These are phyloP conservation scores for Cryptotermes secundus DNA, from an alignment of 1,140 invertebrate genomes.

Conservation along the genomic window DNA sequence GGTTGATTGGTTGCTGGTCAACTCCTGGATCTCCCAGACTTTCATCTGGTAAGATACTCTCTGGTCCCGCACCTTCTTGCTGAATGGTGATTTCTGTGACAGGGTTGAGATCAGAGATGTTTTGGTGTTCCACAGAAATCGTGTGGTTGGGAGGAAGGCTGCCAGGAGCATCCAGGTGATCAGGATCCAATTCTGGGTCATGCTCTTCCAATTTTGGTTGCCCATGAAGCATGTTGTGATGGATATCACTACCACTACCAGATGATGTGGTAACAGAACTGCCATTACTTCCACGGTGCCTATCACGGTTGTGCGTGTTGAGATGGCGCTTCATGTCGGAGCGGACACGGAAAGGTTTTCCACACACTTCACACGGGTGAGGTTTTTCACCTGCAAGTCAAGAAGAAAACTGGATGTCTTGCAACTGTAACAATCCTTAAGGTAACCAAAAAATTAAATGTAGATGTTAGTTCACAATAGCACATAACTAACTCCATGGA, in stretches of 20 bases:
- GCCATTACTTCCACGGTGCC: conserved; percentile 23
- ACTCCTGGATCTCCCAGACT: conserved; percentile 17
- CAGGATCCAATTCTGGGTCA: conserved; percentile 22
- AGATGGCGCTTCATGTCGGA: conserved; percentile 89
- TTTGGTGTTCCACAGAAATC: conserved; percentile 25
- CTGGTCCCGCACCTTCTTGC: conserved; percentile 19
- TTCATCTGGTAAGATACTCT: conserved; percentile 34
- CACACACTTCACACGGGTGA: conserved; percentile 72
- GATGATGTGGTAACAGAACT: not conserved
- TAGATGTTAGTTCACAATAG: no score
- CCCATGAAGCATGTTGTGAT: conserved; percentile 21
- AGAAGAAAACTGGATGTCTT: conserved; percentile 25
- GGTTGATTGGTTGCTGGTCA: conserved; percentile 36
- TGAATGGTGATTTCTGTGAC: conserved; percentile 35
- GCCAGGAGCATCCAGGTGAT: conserved; percentile 18
- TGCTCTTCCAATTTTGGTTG: conserved; percentile 18
- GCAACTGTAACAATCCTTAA: not conserved
- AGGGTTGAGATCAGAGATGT: conserved; percentile 2
- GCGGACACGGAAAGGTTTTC: conserved; percentile 79
- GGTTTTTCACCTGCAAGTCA: conserved; percentile 69
- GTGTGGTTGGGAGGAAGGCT: not conserved
- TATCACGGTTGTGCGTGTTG: conserved; percentile 67
- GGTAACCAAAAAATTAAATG: no score
- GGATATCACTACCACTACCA: not conserved
- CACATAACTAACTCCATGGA: no score